Percentiles rank a stretch among this genome's conserved stretches.
phyloP scores from a whole-genome alignment of 2,797 vertebrate genomes.

The Protonibea diacanthus region DNA sequence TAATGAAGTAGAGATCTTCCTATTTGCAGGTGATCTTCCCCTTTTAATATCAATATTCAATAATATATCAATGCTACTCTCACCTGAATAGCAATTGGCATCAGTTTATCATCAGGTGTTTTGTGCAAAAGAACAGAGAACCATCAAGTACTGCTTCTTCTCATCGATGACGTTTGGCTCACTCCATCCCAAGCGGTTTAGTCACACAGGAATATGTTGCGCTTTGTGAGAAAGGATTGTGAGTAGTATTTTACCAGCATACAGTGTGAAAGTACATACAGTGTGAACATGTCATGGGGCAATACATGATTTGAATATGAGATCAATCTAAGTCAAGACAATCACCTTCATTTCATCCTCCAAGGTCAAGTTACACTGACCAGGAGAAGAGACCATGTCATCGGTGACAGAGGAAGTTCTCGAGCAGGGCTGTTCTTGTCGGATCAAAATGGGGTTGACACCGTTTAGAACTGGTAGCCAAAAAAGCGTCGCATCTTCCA shows the following conservation, averaged over 20 bases:
- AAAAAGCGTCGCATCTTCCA: constrained; percentile 77
- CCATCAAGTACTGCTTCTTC: constrained; percentile 72
- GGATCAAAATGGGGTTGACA: constrained; percentile 75
- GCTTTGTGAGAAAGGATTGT: constrained; percentile 49
- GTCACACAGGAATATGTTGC: constrained; percentile 83
- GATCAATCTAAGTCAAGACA: not conserved
- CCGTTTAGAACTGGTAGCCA: constrained; percentile 81
- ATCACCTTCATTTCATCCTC: constrained; percentile 69
- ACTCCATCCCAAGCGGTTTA: constrained; percentile 80
- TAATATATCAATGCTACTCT: not conserved
- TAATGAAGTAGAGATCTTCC: too few species aligned
- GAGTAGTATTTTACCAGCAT: not conserved
- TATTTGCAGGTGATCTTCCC: too few species aligned
- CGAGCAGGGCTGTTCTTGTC: constrained; percentile 55
- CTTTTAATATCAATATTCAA: too few species aligned
- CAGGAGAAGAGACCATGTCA: constrained; percentile 42
- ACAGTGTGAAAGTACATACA: not conserved
- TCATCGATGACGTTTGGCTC: constrained; percentile 63
- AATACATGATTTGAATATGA: not conserved
- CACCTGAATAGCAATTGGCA: constrained; percentile 86
- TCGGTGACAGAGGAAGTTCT: constrained; percentile 71
- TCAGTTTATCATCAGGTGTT: constrained; percentile 60
- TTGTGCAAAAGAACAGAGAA: constrained; percentile 77
- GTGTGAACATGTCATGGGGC: not conserved
- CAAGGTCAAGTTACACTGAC: constrained; percentile 35